Base-by-base conservation (phyloP, 1,140 invertebrate genomes). In the Aphelenchoides fujianensis region DNA sequence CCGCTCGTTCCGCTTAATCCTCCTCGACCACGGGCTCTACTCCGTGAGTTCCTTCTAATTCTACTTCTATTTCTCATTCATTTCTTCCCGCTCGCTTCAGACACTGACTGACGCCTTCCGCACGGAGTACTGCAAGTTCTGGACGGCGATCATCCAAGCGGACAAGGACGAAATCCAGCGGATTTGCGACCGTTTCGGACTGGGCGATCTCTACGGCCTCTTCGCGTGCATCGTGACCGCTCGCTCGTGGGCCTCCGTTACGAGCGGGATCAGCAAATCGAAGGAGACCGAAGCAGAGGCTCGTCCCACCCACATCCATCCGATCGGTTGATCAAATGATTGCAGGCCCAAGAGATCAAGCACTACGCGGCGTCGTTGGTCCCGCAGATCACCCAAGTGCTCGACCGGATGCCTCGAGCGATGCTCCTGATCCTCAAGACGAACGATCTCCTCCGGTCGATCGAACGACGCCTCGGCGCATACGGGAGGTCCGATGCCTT, bases 21-120 rank as follows among this genome's bases (percentile, higher is more conserved):
- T 99, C 1, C 85, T 99, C 32, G 96, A 99, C 87, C 96, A 99
- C 88, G 96, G 96, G 9, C 88, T 99, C 27, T 98, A 98, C 89
- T 92, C 93, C 69, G 92, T 93, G 88, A 89, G 89, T 59, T 5
- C 7, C 12, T 5, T 7, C 34, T 59, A 7, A 66, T 16, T 34
- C 69, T 34, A 66, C 63, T 34, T 66, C n/a, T 66, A 88, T 88
- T 74, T 86, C n/a, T n/a, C n/a, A n/a, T n/a, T n/a, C n/a, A n/a
- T n/a, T n/a, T n/a, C n/a, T n/a, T n/a, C n/a, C n/a, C n/a, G n/a
- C n/a, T n/a, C n/a, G n/a, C n/a, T n/a, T n/a, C n/a, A 92, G 91
- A 89, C 90, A 82, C 85, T 98, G 37, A 90, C 90, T 28, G 90
- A 94, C 79, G 89, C 93, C 71, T 94, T 98, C 82, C 88, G 94